Base-by-base conservation (phyloP, 2,797 vertebrate genomes). In the Bovichtus variegatus region DNA sequence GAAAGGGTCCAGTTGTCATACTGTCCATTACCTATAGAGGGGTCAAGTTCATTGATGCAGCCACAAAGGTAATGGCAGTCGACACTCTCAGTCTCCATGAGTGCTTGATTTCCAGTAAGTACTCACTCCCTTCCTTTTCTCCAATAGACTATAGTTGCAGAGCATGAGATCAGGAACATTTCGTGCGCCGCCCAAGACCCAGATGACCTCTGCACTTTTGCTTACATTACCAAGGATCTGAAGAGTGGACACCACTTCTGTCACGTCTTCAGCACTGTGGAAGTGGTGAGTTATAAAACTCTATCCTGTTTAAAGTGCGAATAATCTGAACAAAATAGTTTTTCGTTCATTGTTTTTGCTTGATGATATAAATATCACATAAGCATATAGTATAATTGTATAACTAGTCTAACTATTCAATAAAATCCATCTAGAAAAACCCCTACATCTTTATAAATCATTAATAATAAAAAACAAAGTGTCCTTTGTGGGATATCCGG, bases 141-240 rank as follows among this genome's bases (percentile, higher is more conserved):
- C 69, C 23, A 0, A 70, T 89, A 99, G 98, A 97, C 97, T 57
- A 95, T 99, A 85, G 98, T 99, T 9, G 98, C 98, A 1, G 98
- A 99, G 89, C 98, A 99, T 0, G 98, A 99, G 95, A 99, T 99
- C 91, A 94, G 98, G 78, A 99, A 99, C 93, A 99, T 99, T 85
- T 99, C 98, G n/a, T 99, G 98, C 2, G 98, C 98, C 0, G 98
- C 98, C 74, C 98, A 99, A 90, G 98, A 99, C 91, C 98, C 98
- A 0, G 98, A 99, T 78, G 98, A 99, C 89, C 96, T 99, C 81
- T 98, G 97, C 83, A 98, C 97, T 0, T 99, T 99, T 16, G 98
- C 98, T 66, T 99, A 99, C 90, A 99, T 99, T 91, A 99, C 98
- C 91, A 99, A 99, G 97, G 98, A 99, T 92, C 95, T 98, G 87